Percentiles rank a stretch among this genome's conserved stretches.
These are phyloP conservation scores for Harpalus rubripes DNA, from an alignment of 2,888 invertebrate species.

Conservation along the genomic window DNA sequence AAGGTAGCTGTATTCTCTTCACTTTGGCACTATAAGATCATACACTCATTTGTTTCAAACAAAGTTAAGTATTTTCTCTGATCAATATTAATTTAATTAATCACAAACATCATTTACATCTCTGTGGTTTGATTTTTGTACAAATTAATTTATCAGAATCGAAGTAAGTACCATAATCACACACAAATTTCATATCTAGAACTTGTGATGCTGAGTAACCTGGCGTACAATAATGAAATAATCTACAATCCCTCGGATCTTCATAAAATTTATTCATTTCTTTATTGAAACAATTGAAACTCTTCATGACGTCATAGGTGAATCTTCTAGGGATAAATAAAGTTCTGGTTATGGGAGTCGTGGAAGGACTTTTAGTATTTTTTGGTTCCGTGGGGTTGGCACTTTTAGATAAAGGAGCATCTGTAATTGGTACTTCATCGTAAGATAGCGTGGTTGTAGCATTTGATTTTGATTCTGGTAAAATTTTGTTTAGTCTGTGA, in stretches of 20 bases:
- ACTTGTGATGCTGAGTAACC: conserved; percentile 80
- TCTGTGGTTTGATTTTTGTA: conserved; percentile 75
- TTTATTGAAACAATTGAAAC: conserved; percentile 80
- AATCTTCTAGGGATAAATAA: conserved; percentile 67
- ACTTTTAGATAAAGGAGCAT: conserved; percentile 74
- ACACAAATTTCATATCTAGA: conserved; percentile 81
- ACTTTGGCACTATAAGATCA: conserved; percentile 52
- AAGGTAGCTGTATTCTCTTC: conserved; percentile 15
- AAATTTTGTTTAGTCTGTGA: conserved; percentile 37
- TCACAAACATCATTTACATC: conserved; percentile 72
- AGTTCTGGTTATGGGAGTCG: conserved; percentile 74
- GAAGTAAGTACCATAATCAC: conserved; percentile 80
- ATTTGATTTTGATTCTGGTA: conserved; percentile 26
- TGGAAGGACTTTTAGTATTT: conserved; percentile 70
- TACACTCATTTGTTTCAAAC: conserved; percentile 29
- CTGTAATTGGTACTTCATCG: conserved; percentile 71
- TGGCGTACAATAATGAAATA: conserved; percentile 82
- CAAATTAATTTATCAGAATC: conserved; percentile 79
- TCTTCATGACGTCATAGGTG: conserved; percentile 52
- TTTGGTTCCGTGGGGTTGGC: conserved; percentile 75
- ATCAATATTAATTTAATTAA: conserved; percentile 51
- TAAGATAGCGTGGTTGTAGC: conserved; percentile 11
- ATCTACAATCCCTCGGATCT: conserved; percentile 80
- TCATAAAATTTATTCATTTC: conserved; percentile 80
- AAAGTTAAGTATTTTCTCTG: conserved; percentile 56